Conservation (phyloP, 2,113 vertebrate species). For the Plestiodon gilberti region DNA sequence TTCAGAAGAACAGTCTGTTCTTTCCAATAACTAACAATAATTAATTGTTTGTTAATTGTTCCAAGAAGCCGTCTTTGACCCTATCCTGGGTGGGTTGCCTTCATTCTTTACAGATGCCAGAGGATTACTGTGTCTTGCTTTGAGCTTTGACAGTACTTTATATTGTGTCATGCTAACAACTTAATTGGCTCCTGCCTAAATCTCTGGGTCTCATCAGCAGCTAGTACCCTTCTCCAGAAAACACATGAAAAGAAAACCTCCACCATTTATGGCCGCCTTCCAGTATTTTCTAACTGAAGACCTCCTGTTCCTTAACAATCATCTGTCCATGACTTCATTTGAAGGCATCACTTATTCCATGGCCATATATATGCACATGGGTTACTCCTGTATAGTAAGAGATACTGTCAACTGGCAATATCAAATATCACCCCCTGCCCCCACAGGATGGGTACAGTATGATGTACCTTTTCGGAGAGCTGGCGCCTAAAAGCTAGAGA, state of each 20-base stretch:
- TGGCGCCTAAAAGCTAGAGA: not conserved
- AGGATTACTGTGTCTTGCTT: slow-evolving; percentile 9
- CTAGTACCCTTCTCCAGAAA: not conserved
- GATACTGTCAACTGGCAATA: not conserved
- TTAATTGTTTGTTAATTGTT: not conserved
- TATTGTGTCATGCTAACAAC: slow-evolving; percentile 11
- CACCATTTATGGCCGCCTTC: not conserved
- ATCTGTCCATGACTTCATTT: not conserved
- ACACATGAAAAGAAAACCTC: not conserved
- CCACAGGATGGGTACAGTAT: not conserved
- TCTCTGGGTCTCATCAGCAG: slow-evolving; percentile 12
- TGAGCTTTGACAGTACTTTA: slow-evolving; percentile 9
- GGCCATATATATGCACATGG: not conserved
- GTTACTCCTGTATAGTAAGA: too few species aligned
- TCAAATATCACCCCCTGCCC: not conserved
- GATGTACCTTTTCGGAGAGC: not conserved
- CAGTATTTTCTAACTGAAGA: not conserved
- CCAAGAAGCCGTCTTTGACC: not conserved
- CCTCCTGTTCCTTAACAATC: not conserved
- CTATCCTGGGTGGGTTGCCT: slow-evolving; percentile 5
- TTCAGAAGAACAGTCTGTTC: not conserved
- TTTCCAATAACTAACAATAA: too few species aligned
- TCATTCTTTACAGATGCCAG: slow-evolving; percentile 15
- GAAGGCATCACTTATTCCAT: not conserved
- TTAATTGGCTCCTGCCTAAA: slow-evolving; percentile 6